phyloP scores from a whole-genome alignment of 2,113 vertebrate species.

The Rhinoderma darwinii region DNA sequence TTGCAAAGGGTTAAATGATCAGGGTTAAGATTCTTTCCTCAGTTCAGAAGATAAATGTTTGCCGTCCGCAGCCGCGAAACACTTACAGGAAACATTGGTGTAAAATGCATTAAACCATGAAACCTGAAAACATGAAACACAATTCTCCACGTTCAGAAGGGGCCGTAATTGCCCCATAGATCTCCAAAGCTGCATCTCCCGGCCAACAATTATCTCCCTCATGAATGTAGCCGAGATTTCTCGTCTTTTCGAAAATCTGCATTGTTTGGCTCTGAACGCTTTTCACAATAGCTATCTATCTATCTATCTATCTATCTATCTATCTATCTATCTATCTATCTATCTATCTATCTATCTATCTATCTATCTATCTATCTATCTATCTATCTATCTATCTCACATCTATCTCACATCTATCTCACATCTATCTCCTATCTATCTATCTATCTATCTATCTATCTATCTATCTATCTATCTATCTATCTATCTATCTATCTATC shows the following conservation, averaged over 20 bases:
- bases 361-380: constrained; percentile 5
- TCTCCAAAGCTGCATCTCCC: not conserved
- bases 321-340: not conserved
- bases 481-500: not conserved
- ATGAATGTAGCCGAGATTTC: not conserved
- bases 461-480: not conserved
- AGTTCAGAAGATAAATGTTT: too few relatives aligned
- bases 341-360: not conserved
- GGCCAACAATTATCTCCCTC: not conserved
- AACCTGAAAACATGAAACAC: not conserved
- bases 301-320: not conserved
- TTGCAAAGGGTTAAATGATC: too few relatives aligned
- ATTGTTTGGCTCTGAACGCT: not conserved
- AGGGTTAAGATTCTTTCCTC: too few relatives aligned
- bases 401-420: not conserved
- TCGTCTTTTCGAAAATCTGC: not conserved
- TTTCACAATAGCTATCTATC: not conserved
- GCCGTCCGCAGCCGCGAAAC: too few relatives aligned
- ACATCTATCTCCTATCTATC: not conserved
- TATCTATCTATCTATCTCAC: not conserved
- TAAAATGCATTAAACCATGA: not conserved
- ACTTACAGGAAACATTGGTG: not conserved
- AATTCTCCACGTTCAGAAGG: not conserved
- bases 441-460: not conserved
- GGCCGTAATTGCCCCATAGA: not conserved